phyloP scores from a whole-genome alignment of 2,113 vertebrate genomes.

The Rattus norvegicus region GRCr8 NC_086033.1:7960501-7961000 shows the following conservation, averaged over 20 bases:
- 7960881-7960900: slow-evolving; percentile 68
- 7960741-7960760: neutral
- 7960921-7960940: slow-evolving; percentile 67
- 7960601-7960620: neutral
- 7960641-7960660: neutral
- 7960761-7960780: neutral
- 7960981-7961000: slow-evolving; percentile 40
- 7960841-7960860: slow-evolving; percentile 46
- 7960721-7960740: neutral
- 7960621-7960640: neutral
- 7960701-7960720: neutral
- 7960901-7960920: slow-evolving; percentile 69
- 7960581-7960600: neutral
- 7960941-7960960: neutral
- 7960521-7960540: slow-evolving; percentile 21
- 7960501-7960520: slow-evolving; percentile 1
- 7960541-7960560: slow-evolving; percentile 28
- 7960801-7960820: slow-evolving; percentile 53
- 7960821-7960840: neutral
- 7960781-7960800: neutral
- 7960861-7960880: slow-evolving; percentile 53
- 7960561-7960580: neutral
- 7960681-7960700: neutral
- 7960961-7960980: neutral
- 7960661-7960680: neutral